phyloP scores from a whole-genome alignment of 2,888 invertebrate genomes.

The Zaprionus lineosus region DNA sequence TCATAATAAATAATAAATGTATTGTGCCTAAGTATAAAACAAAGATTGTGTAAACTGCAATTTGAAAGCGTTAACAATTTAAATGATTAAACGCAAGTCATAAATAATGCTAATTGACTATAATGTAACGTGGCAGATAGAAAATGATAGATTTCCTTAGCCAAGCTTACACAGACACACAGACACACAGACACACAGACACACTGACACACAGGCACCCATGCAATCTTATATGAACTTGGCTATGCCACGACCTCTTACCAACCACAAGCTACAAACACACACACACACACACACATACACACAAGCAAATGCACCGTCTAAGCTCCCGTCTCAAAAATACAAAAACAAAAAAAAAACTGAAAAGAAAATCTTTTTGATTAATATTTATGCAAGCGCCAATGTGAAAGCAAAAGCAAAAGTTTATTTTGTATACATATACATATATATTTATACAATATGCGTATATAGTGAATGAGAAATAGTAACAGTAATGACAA shows the following conservation, averaged over 20 bases:
- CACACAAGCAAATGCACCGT: conserved; percentile 63
- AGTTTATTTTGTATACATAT: conserved; percentile 72
- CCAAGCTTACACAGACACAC: conserved; percentile 50
- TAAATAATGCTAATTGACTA: conserved; percentile 18
- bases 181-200: conserved; percentile 12
- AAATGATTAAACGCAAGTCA: conserved; percentile 24
- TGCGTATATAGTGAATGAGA: conserved; percentile 23
- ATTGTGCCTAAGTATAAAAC: conserved; percentile 74
- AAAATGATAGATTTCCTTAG: conserved; percentile 53
- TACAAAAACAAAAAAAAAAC: conserved; percentile 18
- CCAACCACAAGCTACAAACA: conserved; percentile 3
- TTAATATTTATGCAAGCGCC: conserved; percentile 70
- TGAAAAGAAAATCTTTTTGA: conserved; percentile 64
- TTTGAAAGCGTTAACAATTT: conserved; percentile 32
- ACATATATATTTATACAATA: conserved; percentile 53
- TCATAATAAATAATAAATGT: conserved; percentile 63
- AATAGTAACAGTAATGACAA: conserved; percentile 8
- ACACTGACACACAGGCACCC: conserved; percentile 14
- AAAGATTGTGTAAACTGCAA: conserved; percentile 31
- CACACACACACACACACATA: conserved; percentile 1
- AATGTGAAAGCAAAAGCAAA: conserved; percentile 70
- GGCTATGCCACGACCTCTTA: conserved; percentile 17
- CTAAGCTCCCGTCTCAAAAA: conserved; percentile 62
- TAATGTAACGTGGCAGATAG: conserved; percentile 29
- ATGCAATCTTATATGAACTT: background rate